Base-by-base conservation (phyloP, 1,140 invertebrate species). In the Cotesia vestalis region DNA sequence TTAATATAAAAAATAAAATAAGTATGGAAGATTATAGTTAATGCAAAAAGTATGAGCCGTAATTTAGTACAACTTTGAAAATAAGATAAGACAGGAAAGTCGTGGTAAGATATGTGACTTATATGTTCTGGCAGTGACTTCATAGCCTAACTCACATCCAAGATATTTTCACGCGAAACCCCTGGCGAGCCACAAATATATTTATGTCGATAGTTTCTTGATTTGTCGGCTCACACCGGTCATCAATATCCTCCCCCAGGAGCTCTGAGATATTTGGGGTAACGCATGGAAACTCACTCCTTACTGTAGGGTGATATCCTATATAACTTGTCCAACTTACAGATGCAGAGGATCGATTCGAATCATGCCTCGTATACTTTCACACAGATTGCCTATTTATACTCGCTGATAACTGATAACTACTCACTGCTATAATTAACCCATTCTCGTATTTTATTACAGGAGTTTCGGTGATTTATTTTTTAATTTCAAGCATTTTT, bases 201-300 rank as follows among this genome's bases (percentile, higher is more conserved):
- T 86, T 86, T 87, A 86, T 85, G 84, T 87, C 85, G 85, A 87
- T 87, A 87, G 84, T 87, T 87, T 85, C 85, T 87, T 87, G 85
- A 87, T 86, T 86, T 86, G 84, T 86, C 82, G 84, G 85, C 84
- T 85, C 75, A 75, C 78, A 78, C 78, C 76, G 79, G 81, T 84
- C 84, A 86, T 84, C 84, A 83, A 84, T 84, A 84, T 83, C 82
- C 77, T 79, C 78, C 75, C 72, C 66, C 64, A 51, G 12, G 9
- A 36, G 9, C 38, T 59, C 68, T 71, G 73, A 79, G 77, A 81
- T 78, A 81, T 83, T 81, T 80, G 70, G 66, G 59, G 71, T 74
- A 76, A 76, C 72, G 73, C 72, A 76, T 74, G 75, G 70, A 71
- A 73, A 76, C 72, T 73, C 66, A 72, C 74, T 71, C 55, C 53